Percentiles rank a stretch among this genome's conserved stretches.
Evolutionary conservation across 2,113 vertebrate species (phyloP).

Genomic region (Macaca fascicularis): T2T-MFA8v1.1 NC_088376.1:96408501-96409000

Average conservation of each 20-base stretch:
- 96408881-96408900: background rate
- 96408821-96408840: background rate
- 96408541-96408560: background rate
- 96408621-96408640: background rate
- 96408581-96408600: background rate
- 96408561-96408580: background rate
- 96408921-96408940: background rate
- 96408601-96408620: background rate
- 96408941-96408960: background rate
- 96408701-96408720: background rate
- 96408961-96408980: background rate
- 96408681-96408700: background rate
- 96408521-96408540: background rate
- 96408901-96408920: too few relatives aligned
- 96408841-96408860: background rate
- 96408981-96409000: background rate
- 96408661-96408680: background rate
- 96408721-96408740: background rate
- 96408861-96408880: background rate
- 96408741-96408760: background rate
- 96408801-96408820: background rate
- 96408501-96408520: background rate
- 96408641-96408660: background rate
- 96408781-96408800: background rate
- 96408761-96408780: background rate